Percentiles rank a stretch among this genome's conserved stretches.
These are phyloP conservation scores for Agriopis marginaria DNA, from an alignment of 2,888 invertebrate species.

Conservation along the genomic window DNA sequence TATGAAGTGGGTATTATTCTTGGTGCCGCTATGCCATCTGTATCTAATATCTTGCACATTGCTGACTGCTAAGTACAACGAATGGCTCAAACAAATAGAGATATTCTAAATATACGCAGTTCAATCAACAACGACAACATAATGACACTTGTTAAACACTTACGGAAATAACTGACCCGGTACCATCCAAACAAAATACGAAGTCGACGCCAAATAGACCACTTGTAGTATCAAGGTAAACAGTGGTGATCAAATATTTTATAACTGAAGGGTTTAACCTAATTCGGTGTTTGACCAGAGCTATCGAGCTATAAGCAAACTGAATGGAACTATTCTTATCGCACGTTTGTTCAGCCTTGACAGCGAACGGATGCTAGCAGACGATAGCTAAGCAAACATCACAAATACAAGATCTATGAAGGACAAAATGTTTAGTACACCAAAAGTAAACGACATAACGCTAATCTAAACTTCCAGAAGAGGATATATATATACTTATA, in stretches of 20 bases:
- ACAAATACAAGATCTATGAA: conserved; percentile 40
- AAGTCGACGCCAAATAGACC: conserved; percentile 10
- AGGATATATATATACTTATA: no score
- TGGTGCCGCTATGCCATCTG: conserved; percentile 3
- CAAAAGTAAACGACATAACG: conserved; percentile 34
- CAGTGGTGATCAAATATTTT: conserved; percentile 55
- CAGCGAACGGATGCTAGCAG: conserved; percentile 67
- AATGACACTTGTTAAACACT: conserved; percentile 36
- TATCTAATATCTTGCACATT: conserved; percentile 14
- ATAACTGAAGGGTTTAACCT: conserved; percentile 68
- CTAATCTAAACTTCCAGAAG: conserved; percentile 29
- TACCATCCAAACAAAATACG: conserved; percentile 2
- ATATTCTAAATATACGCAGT: conserved; percentile 28
- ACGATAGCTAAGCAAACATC: conserved; percentile 60
- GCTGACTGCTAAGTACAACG: conserved; percentile 6
- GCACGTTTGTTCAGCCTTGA: conserved; percentile 68
- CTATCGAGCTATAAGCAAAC: conserved; percentile 62
- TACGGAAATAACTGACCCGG: conserved; percentile 17
- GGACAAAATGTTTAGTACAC: conserved; percentile 31
- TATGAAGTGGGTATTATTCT: not conserved
- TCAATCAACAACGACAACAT: conserved; percentile 28
- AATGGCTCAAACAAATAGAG: conserved; percentile 28
- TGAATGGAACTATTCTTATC: conserved; percentile 67
- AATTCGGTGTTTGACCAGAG: conserved; percentile 66
- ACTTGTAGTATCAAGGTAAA: conserved; percentile 34